A percentile compares a stretch with the other conserved stretches of the same genome.
phyloP scores from a whole-genome alignment of 1,140 invertebrate genomes.

The Streblospio benedicti region DNA sequence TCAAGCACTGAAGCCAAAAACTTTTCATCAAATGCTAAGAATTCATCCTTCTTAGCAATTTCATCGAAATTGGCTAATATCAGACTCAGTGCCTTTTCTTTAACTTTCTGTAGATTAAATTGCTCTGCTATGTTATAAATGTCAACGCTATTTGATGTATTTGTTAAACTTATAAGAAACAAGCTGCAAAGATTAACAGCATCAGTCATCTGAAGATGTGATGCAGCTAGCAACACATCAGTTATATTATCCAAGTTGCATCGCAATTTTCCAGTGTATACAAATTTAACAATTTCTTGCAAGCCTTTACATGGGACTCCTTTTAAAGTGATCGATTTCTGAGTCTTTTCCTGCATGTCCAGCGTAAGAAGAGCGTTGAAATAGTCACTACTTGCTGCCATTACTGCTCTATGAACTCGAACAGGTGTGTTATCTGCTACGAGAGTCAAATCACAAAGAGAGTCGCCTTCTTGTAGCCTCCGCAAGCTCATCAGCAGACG shows the following conservation, averaged over 20 bases:
- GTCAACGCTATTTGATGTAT: neutral
- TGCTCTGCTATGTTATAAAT: constrained; percentile 8
- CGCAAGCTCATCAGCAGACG: neutral
- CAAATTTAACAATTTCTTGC: constrained; percentile 1
- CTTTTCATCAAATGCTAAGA: neutral
- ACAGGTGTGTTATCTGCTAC: neutral
- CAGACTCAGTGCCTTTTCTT: neutral
- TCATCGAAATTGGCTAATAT: constrained; percentile 2
- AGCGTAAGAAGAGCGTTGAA: neutral
- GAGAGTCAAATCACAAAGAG: neutral
- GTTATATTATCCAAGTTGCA: neutral
- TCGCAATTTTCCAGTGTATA: constrained; percentile 1
- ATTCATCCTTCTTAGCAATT: neutral
- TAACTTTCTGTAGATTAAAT: neutral
- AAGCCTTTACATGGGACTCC: neutral
- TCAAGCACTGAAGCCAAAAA: neutral
- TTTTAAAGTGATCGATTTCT: neutral
- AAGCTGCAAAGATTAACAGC: neutral
- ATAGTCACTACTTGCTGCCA: constrained; percentile 2
- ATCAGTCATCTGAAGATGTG: constrained; percentile 1
- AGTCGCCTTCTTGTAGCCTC: neutral
- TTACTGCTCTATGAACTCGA: neutral
- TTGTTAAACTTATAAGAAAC: neutral
- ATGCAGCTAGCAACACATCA: neutral
- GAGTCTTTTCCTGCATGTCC: neutral